Conservation (phyloP, 2,888 invertebrate species). For the Caenorhabditis sinica region DNA sequence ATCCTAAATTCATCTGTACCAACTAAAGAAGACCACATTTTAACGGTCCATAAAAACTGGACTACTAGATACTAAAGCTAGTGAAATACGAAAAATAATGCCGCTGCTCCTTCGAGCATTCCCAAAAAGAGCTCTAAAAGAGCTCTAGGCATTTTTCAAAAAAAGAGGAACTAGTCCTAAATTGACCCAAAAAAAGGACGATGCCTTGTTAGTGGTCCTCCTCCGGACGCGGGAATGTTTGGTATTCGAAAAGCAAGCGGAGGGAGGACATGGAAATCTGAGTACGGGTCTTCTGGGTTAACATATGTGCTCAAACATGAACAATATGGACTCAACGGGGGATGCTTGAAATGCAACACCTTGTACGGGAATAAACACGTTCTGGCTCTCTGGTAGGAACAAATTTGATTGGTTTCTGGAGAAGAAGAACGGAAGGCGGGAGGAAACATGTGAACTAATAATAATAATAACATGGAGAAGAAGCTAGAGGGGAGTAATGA, state of each 20-base stretch:
- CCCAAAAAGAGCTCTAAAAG: too few species aligned
- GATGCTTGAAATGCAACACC: slow-evolving; percentile 64
- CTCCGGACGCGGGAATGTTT: slow-evolving; percentile 58
- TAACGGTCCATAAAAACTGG: slow-evolving; percentile 3
- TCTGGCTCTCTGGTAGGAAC: slow-evolving; percentile 20
- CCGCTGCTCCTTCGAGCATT: slow-evolving; percentile 7
- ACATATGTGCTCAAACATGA: slow-evolving; percentile 60
- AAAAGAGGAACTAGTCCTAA: slow-evolving; percentile 23
- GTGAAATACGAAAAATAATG: slow-evolving; percentile 14
- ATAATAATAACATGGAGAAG: slow-evolving; percentile 39
- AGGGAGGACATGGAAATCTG: slow-evolving; percentile 47
- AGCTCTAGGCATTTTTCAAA: slow-evolving; percentile 21
- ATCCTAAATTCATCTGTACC: background rate
- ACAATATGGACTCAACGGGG: slow-evolving; percentile 38
- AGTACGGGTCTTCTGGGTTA: slow-evolving; percentile 29
- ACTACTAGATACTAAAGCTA: slow-evolving; percentile 18
- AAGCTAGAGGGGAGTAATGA: slow-evolving; percentile 26
- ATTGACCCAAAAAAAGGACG: slow-evolving; percentile 35
- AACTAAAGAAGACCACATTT: background rate
- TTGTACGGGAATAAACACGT: slow-evolving; percentile 55
- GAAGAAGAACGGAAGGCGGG: background rate
- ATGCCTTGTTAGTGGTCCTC: slow-evolving; percentile 15
- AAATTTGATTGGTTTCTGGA: slow-evolving; percentile 54
- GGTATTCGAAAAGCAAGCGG: slow-evolving; percentile 7
- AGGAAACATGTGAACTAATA: slow-evolving; percentile 36